Evolutionary conservation across 2,113 vertebrate genomes (phyloP).

Genomic region (Acrocephalus kingi): DNA sequence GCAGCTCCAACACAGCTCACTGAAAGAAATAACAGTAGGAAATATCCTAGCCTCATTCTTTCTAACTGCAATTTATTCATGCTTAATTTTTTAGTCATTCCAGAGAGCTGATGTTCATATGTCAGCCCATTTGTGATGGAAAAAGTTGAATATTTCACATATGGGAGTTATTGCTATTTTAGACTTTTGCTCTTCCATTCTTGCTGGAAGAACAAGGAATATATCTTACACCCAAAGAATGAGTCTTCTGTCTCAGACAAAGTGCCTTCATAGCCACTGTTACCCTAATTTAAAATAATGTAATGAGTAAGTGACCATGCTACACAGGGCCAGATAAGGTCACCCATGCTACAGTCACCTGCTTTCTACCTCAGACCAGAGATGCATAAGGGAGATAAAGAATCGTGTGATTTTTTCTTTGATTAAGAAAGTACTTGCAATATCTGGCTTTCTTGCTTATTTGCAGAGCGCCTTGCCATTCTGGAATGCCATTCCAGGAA

Average conservation of each 20-base stretch:
- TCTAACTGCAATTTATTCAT: not conserved
- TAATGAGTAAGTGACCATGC: not conserved
- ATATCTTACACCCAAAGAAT: not conserved
- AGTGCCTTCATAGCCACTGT: not conserved
- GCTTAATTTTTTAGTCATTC: conserved; percentile 6
- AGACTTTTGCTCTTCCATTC: not conserved
- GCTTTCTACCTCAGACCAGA: not conserved
- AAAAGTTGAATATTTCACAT: not conserved
- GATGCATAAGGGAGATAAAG: not conserved
- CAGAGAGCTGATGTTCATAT: not conserved
- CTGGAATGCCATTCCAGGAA: conserved; percentile 3
- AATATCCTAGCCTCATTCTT: not conserved
- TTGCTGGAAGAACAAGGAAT: not conserved
- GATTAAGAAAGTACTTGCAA: not conserved
- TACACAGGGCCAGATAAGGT: not conserved
- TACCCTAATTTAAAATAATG: not conserved
- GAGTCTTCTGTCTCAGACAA: not conserved
- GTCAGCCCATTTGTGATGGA: not conserved
- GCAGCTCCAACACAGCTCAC: not conserved
- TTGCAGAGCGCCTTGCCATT: conserved; percentile 15
- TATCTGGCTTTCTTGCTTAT: conserved; percentile 25
- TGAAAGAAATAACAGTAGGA: conserved; percentile 16
- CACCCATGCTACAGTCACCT: not conserved
- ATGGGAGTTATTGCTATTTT: not conserved
- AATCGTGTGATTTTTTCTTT: not conserved